These are phyloP conservation scores for Magallana gigas DNA, from an alignment of 1,140 invertebrate genomes.

Conservation along the genomic window DNA sequence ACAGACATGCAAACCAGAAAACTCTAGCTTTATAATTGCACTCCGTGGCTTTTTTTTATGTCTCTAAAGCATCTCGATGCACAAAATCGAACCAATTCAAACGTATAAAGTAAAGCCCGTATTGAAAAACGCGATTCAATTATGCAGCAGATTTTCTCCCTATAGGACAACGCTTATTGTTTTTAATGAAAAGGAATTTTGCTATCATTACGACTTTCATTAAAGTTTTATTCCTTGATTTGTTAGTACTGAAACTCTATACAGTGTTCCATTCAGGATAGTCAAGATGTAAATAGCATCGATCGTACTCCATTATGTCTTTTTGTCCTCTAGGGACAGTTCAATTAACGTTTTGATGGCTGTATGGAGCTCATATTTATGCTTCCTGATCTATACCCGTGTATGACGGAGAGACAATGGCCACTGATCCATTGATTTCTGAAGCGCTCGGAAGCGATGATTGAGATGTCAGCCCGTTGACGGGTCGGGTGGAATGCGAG, in stretches of 20 bases:
- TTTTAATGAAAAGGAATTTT: too few relatives aligned
- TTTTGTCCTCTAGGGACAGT: constrained; percentile 6
- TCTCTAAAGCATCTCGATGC: too few relatives aligned
- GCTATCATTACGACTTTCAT: not conserved
- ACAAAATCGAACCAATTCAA: too few relatives aligned
- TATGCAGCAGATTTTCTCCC: too few relatives aligned
- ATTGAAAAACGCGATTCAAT: too few relatives aligned
- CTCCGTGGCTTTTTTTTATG: too few relatives aligned
- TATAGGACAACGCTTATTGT: too few relatives aligned
- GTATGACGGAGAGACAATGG: not conserved
- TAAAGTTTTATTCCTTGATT: constrained; percentile 26
- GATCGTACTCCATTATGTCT: constrained; percentile 24
- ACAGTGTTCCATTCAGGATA: not conserved
- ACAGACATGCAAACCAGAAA: too few relatives aligned
- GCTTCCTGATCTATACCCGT: not conserved
- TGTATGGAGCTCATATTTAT: constrained; percentile 25
- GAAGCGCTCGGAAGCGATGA: constrained; percentile 8
- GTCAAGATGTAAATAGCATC: constrained; percentile 33
- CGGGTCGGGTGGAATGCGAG: constrained; percentile 5
- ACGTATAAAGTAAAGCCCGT: too few relatives aligned
- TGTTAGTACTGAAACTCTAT: not conserved
- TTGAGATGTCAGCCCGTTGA: constrained; percentile 8
- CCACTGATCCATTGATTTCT: not conserved
- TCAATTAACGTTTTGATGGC: constrained; percentile 33
- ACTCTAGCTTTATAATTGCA: too few relatives aligned